Conservation (phyloP, 2,797 vertebrate genomes). For the Chaunax sp. region DNA sequence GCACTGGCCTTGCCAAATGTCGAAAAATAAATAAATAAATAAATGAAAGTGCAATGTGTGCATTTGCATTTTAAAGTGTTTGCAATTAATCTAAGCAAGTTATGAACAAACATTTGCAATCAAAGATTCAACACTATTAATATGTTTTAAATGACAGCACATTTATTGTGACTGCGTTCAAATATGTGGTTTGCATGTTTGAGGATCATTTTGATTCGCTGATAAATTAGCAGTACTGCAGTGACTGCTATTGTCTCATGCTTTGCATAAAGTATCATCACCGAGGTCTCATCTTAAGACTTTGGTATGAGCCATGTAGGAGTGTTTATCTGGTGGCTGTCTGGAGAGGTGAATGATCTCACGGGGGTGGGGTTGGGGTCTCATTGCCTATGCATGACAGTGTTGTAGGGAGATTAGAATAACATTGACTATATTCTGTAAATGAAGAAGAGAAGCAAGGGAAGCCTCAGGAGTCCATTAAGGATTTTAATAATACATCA, state of each 20-base stretch:
- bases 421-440: conserved; percentile 99
- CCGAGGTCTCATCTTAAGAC: conserved; percentile 78
- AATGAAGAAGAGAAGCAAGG: conserved; percentile 98
- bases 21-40: background rate
- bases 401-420: conserved; percentile 99
- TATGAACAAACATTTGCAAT: conserved; percentile 4
- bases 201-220: conserved; percentile 24
- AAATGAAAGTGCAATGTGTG: background rate
- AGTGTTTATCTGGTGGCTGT: conserved; percentile 90
- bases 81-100: conserved; percentile 2
- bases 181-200: conserved; percentile 33
- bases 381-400: conserved; percentile 98
- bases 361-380: conserved; percentile 77
- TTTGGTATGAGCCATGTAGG: conserved; percentile 86
- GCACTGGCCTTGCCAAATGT: background rate
- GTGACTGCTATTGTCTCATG: conserved; percentile 36
- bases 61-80: conserved; percentile 14
- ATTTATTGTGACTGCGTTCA: conserved; percentile 28
- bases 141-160: conserved; percentile 19
- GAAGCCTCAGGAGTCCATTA: conserved; percentile 99
- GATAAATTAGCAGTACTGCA: conserved; percentile 39
- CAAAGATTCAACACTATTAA: conserved; percentile 10
- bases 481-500: conserved; percentile 99
- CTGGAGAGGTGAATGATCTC: conserved; percentile 85
- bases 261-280: conserved; percentile 62